Evolutionary conservation across 2,113 vertebrate genomes (phyloP).

Genomic region (Protobothrops mucrosquamatus): DNA sequence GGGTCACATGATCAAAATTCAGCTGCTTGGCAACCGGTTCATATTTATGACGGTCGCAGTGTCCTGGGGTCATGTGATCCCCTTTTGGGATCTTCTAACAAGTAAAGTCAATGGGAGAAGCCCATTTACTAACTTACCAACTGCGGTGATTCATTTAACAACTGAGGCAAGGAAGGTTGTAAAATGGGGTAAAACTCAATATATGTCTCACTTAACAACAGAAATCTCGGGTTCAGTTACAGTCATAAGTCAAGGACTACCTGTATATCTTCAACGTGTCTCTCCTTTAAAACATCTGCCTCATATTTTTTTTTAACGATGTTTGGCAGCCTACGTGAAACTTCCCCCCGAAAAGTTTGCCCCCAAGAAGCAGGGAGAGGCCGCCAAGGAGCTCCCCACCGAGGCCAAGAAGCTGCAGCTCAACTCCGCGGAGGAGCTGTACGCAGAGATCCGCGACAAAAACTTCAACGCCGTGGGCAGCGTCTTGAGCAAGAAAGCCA

Average conservation of each 20-base stretch:
- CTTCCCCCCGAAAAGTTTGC: slow-evolving; percentile 96
- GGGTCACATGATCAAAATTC: neutral
- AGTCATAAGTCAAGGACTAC: neutral
- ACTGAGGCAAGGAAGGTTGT: neutral
- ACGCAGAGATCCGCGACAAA: slow-evolving; percentile 95
- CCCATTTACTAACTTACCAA: neutral
- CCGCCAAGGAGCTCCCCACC: slow-evolving; percentile 88
- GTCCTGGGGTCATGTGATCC: neutral
- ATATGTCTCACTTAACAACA: neutral
- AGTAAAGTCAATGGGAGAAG: neutral
- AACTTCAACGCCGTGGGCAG: slow-evolving; percentile 97
- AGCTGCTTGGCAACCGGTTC: neutral
- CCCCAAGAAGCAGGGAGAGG: slow-evolving; percentile 89
- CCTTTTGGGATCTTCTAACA: neutral
- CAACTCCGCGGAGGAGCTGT: slow-evolving; percentile 95
- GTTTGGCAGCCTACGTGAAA: slow-evolving; percentile 85
- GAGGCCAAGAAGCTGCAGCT: slow-evolving; percentile 95
- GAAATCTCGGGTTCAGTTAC: too few relatives aligned
- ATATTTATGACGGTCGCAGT: neutral
- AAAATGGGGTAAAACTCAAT: neutral
- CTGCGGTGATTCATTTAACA: neutral
- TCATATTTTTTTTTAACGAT: neutral
- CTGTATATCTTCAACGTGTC: neutral
- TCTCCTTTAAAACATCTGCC: neutral
- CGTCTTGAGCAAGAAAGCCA: slow-evolving; percentile 96